phyloP scores from a whole-genome alignment of 2,797 vertebrate genomes.

The Mallotus villosus region DNA sequence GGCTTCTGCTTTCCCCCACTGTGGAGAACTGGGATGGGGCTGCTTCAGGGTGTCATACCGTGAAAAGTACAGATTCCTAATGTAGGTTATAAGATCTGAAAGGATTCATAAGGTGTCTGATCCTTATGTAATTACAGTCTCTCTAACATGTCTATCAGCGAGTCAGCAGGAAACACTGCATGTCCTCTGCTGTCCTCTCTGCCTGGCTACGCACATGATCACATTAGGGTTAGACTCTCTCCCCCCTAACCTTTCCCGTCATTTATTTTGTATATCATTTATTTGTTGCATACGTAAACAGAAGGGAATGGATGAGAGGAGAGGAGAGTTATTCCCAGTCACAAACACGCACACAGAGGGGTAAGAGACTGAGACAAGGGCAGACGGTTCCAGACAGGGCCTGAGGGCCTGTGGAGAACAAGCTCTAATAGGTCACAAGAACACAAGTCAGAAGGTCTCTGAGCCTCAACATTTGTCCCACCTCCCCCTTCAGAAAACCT shows the following conservation, averaged over 20 bases:
- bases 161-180: not conserved
- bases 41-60: not conserved
- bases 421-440: not conserved
- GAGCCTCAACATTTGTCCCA: constrained; percentile 11
- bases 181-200: not conserved
- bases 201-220: not conserved
- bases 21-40: not conserved
- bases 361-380: not conserved
- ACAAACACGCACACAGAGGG: not conserved
- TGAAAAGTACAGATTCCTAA: too few species aligned
- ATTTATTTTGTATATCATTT: constrained; percentile 12
- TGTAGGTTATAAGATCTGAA: too few species aligned
- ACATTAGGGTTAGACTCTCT: constrained; percentile 1
- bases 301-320: not conserved
- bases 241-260: constrained; percentile 14
- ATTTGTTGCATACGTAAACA: too few species aligned
- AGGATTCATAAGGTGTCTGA: too few species aligned
- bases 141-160: too few species aligned
- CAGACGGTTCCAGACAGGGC: not conserved
- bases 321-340: not conserved
- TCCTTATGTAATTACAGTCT: too few species aligned
- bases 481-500: constrained; percentile 63
- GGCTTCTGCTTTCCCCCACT: not conserved
- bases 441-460: not conserved
- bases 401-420: not conserved